Percentiles rank a stretch among this genome's conserved stretches.
Conservation (phyloP, 1,140 invertebrate species). For the Drepana arcuata region DNA sequence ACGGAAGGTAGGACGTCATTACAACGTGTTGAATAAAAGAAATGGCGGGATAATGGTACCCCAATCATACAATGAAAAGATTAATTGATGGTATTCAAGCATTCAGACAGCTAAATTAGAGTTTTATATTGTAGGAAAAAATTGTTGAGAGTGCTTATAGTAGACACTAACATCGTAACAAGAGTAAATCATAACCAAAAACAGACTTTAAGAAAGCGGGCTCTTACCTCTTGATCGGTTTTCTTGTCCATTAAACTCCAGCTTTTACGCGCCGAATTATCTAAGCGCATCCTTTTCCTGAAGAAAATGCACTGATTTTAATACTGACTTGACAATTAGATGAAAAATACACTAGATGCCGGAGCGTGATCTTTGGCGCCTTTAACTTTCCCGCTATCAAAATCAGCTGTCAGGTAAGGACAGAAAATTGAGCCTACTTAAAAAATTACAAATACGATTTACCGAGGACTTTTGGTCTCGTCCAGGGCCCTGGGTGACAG, state of each 20-base stretch:
- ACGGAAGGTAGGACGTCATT: no score
- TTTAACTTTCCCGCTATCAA: slow-evolving; percentile 50
- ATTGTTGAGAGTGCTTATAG: no score
- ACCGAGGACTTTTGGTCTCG: slow-evolving; percentile 41
- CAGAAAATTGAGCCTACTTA: slow-evolving; percentile 7
- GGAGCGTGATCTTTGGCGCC: slow-evolving; percentile 37
- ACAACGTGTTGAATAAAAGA: no score
- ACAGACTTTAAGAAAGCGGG: slow-evolving; percentile 29
- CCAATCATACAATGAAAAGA: no score
- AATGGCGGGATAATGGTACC: no score
- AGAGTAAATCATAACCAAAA: slow-evolving; percentile 29
- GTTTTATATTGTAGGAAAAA: no score
- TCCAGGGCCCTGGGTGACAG: slow-evolving; percentile 20
- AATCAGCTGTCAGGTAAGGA: slow-evolving; percentile 56
- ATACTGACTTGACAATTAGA: slow-evolving; percentile 4
- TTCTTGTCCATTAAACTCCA: slow-evolving; percentile 55
- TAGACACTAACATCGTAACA: no score
- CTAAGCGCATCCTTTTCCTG: slow-evolving; percentile 43
- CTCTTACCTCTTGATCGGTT: slow-evolving; percentile 45
- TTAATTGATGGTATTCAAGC: no score
- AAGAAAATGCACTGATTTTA: slow-evolving; percentile 17
- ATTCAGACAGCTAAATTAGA: no score
- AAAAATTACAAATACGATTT: slow-evolving; percentile 11
- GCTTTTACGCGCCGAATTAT: slow-evolving; percentile 35
- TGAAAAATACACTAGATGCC: slow-evolving; percentile 9